Evolutionary conservation across 2,888 invertebrate genomes (phyloP).

Genomic region (Tholera decimalis): DNA sequence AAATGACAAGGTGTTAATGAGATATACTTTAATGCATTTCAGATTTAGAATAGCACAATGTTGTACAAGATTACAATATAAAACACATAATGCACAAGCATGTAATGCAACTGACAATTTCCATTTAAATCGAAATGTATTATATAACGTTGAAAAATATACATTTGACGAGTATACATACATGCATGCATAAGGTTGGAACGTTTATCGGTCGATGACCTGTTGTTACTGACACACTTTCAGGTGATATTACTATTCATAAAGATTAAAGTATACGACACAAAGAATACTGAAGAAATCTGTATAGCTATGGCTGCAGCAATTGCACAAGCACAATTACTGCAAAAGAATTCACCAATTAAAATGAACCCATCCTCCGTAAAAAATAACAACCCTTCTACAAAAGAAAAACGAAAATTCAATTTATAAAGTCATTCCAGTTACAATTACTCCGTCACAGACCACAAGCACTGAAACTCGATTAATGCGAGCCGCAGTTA

Average conservation of each 20-base stretch:
- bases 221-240: constrained; percentile 53
- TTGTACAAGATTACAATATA: constrained; percentile 4
- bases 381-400: constrained; percentile 1
- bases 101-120: constrained; percentile 6
- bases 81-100: background rate
- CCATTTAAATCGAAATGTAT: constrained; percentile 19
- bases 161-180: constrained; percentile 9
- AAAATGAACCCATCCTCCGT: background rate
- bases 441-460: constrained; percentile 33
- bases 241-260: constrained; percentile 28
- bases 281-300: constrained; percentile 15
- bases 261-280: constrained; percentile 36
- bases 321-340: background rate
- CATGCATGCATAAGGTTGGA: constrained; percentile 10
- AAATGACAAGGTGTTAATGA: too few species aligned
- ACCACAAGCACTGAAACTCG: constrained; percentile 35
- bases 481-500: constrained; percentile 44
- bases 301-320: background rate
- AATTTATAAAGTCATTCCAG: constrained; percentile 16
- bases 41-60: background rate
- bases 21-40: background rate
- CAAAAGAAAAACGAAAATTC: constrained; percentile 22
- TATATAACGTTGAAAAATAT: constrained; percentile 28
- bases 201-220: constrained; percentile 43
- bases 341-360: background rate